These are phyloP conservation scores for Rhizomys pruinosus DNA, from an alignment of 2,113 vertebrate genomes.

Conservation along the genomic window DNA sequence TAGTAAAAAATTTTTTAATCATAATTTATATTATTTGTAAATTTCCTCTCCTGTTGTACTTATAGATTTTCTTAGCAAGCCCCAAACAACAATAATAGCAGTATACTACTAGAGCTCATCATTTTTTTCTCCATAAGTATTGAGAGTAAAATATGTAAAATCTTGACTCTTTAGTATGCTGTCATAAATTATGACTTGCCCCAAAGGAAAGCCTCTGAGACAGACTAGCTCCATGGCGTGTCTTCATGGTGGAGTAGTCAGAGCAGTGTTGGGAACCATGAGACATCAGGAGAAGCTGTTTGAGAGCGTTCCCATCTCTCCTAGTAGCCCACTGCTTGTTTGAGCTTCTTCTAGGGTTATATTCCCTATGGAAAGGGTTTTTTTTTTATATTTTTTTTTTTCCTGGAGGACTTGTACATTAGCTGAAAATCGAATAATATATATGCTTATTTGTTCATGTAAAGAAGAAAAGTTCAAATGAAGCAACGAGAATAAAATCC, in stretches of 20 bases:
- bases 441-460: constrained; percentile 15
- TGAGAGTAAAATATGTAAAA: constrained; percentile 9
- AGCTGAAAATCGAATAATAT: constrained; percentile 54
- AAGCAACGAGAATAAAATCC: neutral
- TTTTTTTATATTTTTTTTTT: neutral
- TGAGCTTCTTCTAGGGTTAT: neutral
- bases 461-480: constrained; percentile 39
- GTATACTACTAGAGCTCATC: neutral
- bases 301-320: neutral
- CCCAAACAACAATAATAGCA: neutral
- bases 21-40: neutral
- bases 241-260: neutral
- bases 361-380: neutral
- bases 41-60: neutral
- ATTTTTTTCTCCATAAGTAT: neutral
- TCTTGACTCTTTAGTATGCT: neutral
- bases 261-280: neutral
- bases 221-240: neutral
- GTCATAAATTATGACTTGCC: neutral
- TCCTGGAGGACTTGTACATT: neutral
- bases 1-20: no score
- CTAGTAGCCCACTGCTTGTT: neutral
- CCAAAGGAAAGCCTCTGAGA: neutral
- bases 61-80: neutral
- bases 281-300: constrained; percentile 1